These are phyloP conservation scores for Ictalurus punctatus DNA, from an alignment of 2,113 vertebrate species.

Conservation along the genomic window DNA sequence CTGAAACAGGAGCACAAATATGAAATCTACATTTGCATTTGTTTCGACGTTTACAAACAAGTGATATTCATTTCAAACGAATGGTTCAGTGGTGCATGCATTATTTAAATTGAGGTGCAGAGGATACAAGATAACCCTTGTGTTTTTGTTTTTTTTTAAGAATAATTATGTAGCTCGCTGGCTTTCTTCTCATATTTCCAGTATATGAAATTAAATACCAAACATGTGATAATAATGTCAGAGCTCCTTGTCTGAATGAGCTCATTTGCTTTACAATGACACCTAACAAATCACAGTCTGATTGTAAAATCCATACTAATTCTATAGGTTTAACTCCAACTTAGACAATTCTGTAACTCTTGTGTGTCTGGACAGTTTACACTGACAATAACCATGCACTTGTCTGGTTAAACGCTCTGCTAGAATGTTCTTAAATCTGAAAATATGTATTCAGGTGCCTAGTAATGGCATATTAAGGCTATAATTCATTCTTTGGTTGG, in stretches of 20 bases:
- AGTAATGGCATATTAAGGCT: background rate
- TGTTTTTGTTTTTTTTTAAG: slow-evolving; percentile 4
- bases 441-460: background rate
- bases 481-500: background rate
- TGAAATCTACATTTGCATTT: slow-evolving; percentile 4
- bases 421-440: background rate
- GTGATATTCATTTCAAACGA: slow-evolving; percentile 1
- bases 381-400: background rate
- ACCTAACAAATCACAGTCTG: background rate
- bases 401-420: background rate
- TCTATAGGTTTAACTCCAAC: background rate
- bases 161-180: background rate
- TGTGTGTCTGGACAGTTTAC: background rate
- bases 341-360: background rate
- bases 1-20: slow-evolving; percentile 12
- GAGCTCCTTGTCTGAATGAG: background rate
- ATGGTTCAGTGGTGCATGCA: slow-evolving; percentile 28
- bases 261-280: background rate
- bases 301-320: background rate
- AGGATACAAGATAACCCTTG: slow-evolving; percentile 8
- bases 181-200: background rate
- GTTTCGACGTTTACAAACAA: background rate
- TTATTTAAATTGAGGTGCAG: slow-evolving; percentile 27
- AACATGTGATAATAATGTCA: background rate
- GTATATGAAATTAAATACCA: slow-evolving; percentile 1